phyloP scores from a whole-genome alignment of 2,113 vertebrate genomes.

The Oryzias celebensis region DNA sequence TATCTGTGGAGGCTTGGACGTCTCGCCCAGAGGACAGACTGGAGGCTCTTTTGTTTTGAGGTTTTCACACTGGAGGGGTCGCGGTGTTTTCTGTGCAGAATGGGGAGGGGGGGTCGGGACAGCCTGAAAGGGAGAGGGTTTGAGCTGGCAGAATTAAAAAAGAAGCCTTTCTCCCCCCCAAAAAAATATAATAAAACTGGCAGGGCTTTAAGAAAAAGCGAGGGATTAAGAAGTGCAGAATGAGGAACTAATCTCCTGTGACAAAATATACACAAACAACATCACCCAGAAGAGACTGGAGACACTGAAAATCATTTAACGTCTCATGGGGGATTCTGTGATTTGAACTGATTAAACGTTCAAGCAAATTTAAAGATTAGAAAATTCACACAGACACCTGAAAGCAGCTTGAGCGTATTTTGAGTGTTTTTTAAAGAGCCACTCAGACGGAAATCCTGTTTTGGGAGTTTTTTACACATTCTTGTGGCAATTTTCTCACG shows the following conservation, averaged over 20 bases:
- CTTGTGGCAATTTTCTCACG: too few species aligned
- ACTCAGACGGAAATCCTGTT: too few species aligned
- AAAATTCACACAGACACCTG: too few species aligned
- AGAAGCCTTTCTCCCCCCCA: slow-evolving; percentile 43
- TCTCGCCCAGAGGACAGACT: slow-evolving; percentile 68
- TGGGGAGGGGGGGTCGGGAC: slow-evolving; percentile 45
- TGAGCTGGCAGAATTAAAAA: slow-evolving; percentile 55
- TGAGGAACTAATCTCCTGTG: slow-evolving; percentile 74
- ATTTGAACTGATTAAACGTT: too few species aligned
- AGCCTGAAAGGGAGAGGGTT: slow-evolving; percentile 62
- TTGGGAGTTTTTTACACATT: too few species aligned
- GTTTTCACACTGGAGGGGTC: slow-evolving; percentile 73
- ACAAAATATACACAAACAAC: slow-evolving; percentile 78
- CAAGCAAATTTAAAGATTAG: too few species aligned
- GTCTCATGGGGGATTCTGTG: too few species aligned
- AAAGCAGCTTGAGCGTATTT: too few species aligned
- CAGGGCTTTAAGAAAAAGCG: slow-evolving; percentile 57
- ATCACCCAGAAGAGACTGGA: slow-evolving; percentile 63
- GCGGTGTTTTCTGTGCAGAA: slow-evolving; percentile 56
- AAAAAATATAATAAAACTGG: slow-evolving; percentile 39
- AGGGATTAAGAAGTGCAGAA: slow-evolving; percentile 69
- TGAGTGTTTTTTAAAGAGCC: too few species aligned
- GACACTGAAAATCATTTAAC: background rate
- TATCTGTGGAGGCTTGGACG: slow-evolving; percentile 61
- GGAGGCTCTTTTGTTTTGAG: slow-evolving; percentile 70